Evolutionary conservation across 1,140 invertebrate genomes (phyloP).

Genomic region (Lepidurus couesii): DNA sequence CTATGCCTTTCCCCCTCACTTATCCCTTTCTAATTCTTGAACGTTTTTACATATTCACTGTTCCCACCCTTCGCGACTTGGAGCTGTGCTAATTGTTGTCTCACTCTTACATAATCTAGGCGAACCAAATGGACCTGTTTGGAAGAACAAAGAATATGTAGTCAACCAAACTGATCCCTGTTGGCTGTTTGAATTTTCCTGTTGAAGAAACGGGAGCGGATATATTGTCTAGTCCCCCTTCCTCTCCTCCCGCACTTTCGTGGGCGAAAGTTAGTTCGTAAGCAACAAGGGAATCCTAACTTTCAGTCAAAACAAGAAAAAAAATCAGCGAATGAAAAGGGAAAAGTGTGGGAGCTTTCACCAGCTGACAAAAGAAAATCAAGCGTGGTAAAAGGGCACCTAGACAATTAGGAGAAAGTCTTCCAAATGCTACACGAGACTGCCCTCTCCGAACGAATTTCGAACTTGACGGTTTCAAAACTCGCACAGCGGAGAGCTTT

Average conservation of each 20-base stretch:
- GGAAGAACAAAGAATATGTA: too few relatives aligned
- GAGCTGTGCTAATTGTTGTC: not conserved
- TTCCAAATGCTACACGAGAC: not conserved
- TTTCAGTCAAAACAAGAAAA: not conserved
- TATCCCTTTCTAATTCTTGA: slow-evolving; percentile 18
- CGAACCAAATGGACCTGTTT: not conserved
- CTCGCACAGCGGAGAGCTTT: not conserved
- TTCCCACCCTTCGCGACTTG: not conserved
- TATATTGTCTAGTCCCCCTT: too few relatives aligned
- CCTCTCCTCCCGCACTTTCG: too few relatives aligned
- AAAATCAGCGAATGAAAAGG: not conserved
- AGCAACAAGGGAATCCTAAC: not conserved
- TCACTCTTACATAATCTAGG: not conserved
- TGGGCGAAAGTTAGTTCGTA: not conserved
- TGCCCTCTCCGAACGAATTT: not conserved
- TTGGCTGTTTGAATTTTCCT: too few relatives aligned
- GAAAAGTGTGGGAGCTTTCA: slow-evolving; percentile 3
- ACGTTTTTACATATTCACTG: not conserved
- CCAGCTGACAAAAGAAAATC: not conserved
- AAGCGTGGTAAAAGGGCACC: not conserved
- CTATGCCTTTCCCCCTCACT: not conserved
- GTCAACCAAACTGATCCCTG: too few relatives aligned
- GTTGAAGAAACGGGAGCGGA: too few relatives aligned
- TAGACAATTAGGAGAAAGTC: slow-evolving; percentile 10
- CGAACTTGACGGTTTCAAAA: not conserved